Evolutionary conservation across 2,888 invertebrate species (phyloP), one percentile per base, ranked within the genome.

Genomic region (Pyrochroa serraticornis): DNA sequence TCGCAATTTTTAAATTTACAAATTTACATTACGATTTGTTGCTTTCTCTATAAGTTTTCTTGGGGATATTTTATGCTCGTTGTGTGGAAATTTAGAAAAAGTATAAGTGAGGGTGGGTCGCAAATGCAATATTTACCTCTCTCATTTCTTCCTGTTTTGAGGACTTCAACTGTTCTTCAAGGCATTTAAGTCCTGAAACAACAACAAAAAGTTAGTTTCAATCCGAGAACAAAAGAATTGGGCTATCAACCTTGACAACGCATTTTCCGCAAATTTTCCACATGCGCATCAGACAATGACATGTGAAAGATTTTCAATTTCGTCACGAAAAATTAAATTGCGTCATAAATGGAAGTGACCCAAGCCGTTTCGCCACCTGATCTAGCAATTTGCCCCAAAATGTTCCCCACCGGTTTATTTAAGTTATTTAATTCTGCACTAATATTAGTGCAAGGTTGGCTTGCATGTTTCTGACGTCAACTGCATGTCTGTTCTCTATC

Each of bases 381-480:
- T 49, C 42, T 14, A 13, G 46, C 45, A 37, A 38, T 43, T 50
- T 44, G 56, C 54, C 13, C 47, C 44, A 42, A 54, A 56, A 57
- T 38, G 50, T 57, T 53, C 60, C 60, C 62, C 57, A 58, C 60
- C 41, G 42, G 48, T 47, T 46, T 47, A 53, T 58, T 57, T 34
- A 46, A 63, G 61, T 65, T 66, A 66, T 67, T 67, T 64, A 67
- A 67, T 67, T 67, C 68, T 75, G 74, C 73, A 75, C 78, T 79
- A 79, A 79, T 78, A 77, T 77, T 79, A 77, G 78, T 78, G 77
- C 77, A 75, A 75, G 75, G 76, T 71, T 72, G 69, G 64, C 63
- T 61, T 72, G 72, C 70, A 74, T 69, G 51, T 58, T 51, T 56
- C 55, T 69, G 69, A 72, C 71, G 71, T 69, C 65, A 67, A 65